These are phyloP conservation scores for Scaptomyza caliginosa DNA, from an alignment of 2,888 invertebrate species.

Conservation along the genomic window DNA sequence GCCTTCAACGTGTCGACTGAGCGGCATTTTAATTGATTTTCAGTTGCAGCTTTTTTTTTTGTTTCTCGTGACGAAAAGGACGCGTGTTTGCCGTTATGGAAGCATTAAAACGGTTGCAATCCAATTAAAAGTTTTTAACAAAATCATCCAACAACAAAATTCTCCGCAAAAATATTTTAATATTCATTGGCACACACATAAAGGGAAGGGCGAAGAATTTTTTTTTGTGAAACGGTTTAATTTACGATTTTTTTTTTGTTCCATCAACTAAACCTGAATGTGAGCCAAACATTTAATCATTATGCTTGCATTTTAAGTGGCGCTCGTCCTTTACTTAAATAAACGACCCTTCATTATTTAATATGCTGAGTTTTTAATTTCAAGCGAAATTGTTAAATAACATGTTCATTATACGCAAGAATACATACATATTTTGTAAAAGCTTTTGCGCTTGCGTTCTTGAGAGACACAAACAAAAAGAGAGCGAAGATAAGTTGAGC, in stretches of 20 bases:
- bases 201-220: not conserved
- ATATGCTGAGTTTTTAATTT: constrained; percentile 6
- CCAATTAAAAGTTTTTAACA: constrained; percentile 73
- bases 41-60: constrained; percentile 25
- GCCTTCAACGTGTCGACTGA: constrained; percentile 50
- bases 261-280: constrained; percentile 33
- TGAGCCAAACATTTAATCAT: constrained; percentile 26
- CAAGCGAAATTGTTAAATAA: not conserved
- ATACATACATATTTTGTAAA: too few relatives aligned
- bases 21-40: constrained; percentile 72
- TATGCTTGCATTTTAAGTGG: constrained; percentile 31
- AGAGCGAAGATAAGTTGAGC: not conserved
- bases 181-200: constrained; percentile 57
- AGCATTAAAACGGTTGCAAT: constrained; percentile 74
- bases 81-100: constrained; percentile 50
- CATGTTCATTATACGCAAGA: too few relatives aligned
- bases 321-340: constrained; percentile 22
- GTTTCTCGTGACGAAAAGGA: constrained; percentile 13
- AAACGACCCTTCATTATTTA: constrained; percentile 17
- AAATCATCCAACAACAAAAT: constrained; percentile 36
- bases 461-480: not conserved
- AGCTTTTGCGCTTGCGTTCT: too few relatives aligned
- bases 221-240: not conserved
- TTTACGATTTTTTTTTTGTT: not conserved
- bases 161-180: constrained; percentile 51